phyloP scores from a whole-genome alignment of 2,797 vertebrate genomes.

The Pseudochaenichthys georgianus region DNA sequence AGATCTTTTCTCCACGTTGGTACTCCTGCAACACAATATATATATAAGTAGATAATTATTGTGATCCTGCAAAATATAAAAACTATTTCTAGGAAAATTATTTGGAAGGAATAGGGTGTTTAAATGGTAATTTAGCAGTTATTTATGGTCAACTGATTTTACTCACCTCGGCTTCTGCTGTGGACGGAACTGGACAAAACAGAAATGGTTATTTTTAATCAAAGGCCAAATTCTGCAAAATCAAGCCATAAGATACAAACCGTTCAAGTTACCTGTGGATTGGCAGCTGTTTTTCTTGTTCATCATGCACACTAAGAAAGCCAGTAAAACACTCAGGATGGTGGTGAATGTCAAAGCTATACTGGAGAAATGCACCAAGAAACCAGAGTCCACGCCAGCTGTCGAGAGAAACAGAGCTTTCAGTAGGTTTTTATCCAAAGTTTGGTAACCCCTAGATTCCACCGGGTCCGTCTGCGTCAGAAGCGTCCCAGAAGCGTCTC shows the following conservation, averaged over 20 bases:
- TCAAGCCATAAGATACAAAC: not conserved
- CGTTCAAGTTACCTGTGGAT: conserved; percentile 11
- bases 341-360: conserved; percentile 25
- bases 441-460: not conserved
- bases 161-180: not conserved
- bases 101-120: not conserved
- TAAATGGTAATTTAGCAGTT: not conserved
- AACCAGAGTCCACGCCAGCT: accelerated
- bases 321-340: conserved; percentile 32
- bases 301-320: not conserved
- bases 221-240: not conserved
- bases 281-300: not conserved
- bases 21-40: conserved; percentile 1
- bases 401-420: not conserved
- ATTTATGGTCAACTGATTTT: not conserved
- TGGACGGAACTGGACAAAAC: not conserved
- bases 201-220: not conserved
- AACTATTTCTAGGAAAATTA: not conserved
- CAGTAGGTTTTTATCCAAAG: not conserved
- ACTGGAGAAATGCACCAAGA: conserved; percentile 33
- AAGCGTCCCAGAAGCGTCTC: too few species aligned
- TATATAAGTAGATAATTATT: not conserved
- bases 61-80: not conserved
- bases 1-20: conserved; percentile 6
- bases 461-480: too few species aligned